phyloP scores from a whole-genome alignment of 1,140 invertebrate genomes.

The Lysiphlebus fabarum region DNA sequence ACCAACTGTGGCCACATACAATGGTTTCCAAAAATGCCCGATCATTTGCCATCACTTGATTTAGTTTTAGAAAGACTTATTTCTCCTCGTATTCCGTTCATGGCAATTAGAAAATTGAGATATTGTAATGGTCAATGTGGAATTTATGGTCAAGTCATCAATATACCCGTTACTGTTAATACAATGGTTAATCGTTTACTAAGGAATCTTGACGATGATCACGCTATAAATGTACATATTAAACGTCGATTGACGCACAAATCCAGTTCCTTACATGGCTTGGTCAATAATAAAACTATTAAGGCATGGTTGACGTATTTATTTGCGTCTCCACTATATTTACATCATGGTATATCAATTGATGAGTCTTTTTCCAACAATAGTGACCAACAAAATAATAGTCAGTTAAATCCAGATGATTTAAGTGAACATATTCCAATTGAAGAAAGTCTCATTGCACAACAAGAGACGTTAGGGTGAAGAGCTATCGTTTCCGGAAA shows the following conservation, averaged over 20 bases:
- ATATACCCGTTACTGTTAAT: conserved; percentile 42
- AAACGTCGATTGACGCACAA: conserved; percentile 36
- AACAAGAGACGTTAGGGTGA: conserved; percentile 6
- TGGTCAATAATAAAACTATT: conserved; percentile 27
- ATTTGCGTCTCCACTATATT: conserved; percentile 25
- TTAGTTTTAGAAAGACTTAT: conserved; percentile 45
- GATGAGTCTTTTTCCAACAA: conserved; percentile 18
- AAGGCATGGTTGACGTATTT: conserved; percentile 28
- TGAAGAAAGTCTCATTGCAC: conserved; percentile 19
- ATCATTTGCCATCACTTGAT: no score
- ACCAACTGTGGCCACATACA: no score
- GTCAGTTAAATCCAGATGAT: conserved; percentile 17
- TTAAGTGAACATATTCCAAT: conserved; percentile 32
- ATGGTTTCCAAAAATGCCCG: no score
- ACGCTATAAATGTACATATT: conserved; percentile 38
- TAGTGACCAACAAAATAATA: no score
- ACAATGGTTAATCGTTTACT: conserved; percentile 43
- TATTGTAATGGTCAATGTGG: conserved; percentile 37
- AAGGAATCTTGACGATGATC: conserved; percentile 39
- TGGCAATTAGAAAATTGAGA: conserved; percentile 43
- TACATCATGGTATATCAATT: conserved; percentile 20
- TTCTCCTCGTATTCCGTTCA: conserved; percentile 34
- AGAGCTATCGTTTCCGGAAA: conserved; percentile 45
- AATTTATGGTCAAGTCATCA: conserved; percentile 45
- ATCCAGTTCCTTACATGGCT: conserved; percentile 25